phyloP scores from a whole-genome alignment of 2,888 invertebrate genomes.

The Amphipoea lucens region DNA sequence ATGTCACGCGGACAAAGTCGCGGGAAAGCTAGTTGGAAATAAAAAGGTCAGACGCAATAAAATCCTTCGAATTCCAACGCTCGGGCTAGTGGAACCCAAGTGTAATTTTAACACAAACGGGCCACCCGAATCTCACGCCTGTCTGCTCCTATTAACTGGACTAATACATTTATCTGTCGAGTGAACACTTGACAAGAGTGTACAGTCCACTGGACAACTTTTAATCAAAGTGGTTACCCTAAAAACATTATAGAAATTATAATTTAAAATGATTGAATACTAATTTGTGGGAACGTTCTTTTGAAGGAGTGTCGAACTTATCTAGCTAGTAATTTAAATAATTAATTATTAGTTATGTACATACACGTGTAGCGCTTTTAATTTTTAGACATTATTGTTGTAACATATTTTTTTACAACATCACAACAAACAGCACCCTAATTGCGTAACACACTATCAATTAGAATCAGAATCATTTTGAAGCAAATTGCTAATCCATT shows the following conservation, averaged over 20 bases:
- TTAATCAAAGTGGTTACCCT: slow-evolving; percentile 74
- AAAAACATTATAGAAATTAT: slow-evolving; percentile 63
- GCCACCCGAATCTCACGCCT: slow-evolving; percentile 78
- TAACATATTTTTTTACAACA: neutral
- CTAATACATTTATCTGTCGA: slow-evolving; percentile 75
- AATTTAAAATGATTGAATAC: slow-evolving; percentile 58
- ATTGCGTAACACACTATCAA: too few species aligned
- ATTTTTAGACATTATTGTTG: neutral
- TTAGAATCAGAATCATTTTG: too few species aligned
- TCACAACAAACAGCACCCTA: neutral
- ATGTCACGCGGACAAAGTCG: too few species aligned
- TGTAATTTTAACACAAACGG: slow-evolving; percentile 67
- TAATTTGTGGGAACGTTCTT: slow-evolving; percentile 57
- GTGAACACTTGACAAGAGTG: slow-evolving; percentile 81
- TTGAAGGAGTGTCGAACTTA: slow-evolving; percentile 27
- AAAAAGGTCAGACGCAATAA: neutral
- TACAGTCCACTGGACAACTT: slow-evolving; percentile 78
- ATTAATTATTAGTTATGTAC: slow-evolving; percentile 14
- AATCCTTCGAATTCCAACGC: neutral
- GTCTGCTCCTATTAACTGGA: slow-evolving; percentile 78
- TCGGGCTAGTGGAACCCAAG: slow-evolving; percentile 56
- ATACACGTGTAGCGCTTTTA: neutral
- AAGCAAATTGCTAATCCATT: too few species aligned
- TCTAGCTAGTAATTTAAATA: slow-evolving; percentile 22
- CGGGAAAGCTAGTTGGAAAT: neutral